Evolutionary conservation across 2,113 vertebrate genomes (phyloP).

Genomic region (Gnathochromis pfefferi): DNA sequence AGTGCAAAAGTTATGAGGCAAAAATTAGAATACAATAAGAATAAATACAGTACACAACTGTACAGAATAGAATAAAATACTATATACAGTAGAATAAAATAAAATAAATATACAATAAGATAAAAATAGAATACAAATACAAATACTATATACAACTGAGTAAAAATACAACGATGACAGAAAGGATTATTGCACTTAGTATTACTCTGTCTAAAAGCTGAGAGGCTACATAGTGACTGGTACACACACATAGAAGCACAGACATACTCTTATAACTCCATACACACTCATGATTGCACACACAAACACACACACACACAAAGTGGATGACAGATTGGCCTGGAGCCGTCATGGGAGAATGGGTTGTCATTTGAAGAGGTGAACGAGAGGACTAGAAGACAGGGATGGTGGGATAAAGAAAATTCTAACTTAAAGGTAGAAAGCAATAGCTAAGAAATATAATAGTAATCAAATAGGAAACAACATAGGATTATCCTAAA

Average conservation of each 20-base stretch:
- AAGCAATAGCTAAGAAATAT: not conserved
- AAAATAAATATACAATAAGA: no score
- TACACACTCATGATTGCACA: not conserved
- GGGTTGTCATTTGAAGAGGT: conserved; percentile 36
- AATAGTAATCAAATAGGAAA: not conserved
- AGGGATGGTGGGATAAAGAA: not conserved
- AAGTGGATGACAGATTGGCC: not conserved
- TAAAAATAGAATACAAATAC: no score
- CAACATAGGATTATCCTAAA: not conserved
- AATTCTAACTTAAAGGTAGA: not conserved
- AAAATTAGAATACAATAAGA: no score
- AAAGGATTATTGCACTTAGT: no score
- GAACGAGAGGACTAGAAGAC: not conserved
- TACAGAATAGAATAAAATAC: no score
- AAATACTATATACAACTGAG: no score
- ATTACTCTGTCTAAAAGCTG: conserved; percentile 7
- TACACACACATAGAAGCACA: not conserved
- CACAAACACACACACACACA: not conserved
- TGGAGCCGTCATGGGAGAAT: conserved; percentile 24
- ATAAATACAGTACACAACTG: no score
- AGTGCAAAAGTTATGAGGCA: no score
- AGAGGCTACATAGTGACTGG: not conserved
- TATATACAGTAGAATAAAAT: no score
- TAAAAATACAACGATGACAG: no score
- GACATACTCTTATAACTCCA: not conserved